Evolutionary conservation across 2,113 vertebrate genomes (phyloP).

Genomic region (Ophiodon elongatus): DNA sequence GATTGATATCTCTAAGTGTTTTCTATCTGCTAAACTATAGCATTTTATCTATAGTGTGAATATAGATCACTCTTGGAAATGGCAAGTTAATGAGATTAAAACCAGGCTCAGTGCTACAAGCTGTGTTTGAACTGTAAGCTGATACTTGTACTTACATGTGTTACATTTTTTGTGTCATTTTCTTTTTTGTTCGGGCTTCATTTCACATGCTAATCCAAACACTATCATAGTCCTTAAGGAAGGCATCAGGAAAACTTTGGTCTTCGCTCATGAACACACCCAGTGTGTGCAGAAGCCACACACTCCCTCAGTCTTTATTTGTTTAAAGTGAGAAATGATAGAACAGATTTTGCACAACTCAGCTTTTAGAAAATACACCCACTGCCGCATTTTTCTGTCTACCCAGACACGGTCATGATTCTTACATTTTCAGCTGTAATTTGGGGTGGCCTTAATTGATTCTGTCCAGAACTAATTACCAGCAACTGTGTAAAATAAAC

Average conservation of each 20-base stretch:
- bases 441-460: conserved; percentile 73
- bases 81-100: conserved; percentile 67
- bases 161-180: conserved; percentile 33
- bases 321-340: conserved; percentile 65
- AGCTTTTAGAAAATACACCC: conserved; percentile 40
- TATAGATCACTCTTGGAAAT: conserved; percentile 40
- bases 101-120: conserved; percentile 41
- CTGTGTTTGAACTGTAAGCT: conserved; percentile 64
- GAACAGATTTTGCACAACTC: conserved; percentile 56
- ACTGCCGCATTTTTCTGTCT: conserved; percentile 35
- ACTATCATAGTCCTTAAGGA: conserved; percentile 52
- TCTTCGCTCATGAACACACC: conserved; percentile 54
- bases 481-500: conserved; percentile 79
- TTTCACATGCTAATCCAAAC: conserved; percentile 67
- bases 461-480: conserved; percentile 76
- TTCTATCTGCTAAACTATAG: conserved; percentile 57
- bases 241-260: conserved; percentile 47
- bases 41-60: conserved; percentile 25
- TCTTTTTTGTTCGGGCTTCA: conserved; percentile 29
- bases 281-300: conserved; percentile 64
- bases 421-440: conserved; percentile 63
- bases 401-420: conserved; percentile 51
- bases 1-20: conserved; percentile 50
- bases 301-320: conserved; percentile 61
- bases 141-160: conserved; percentile 60